phyloP scores from a whole-genome alignment of 1,140 invertebrate species.

The Centruroides sculpturatus region DNA sequence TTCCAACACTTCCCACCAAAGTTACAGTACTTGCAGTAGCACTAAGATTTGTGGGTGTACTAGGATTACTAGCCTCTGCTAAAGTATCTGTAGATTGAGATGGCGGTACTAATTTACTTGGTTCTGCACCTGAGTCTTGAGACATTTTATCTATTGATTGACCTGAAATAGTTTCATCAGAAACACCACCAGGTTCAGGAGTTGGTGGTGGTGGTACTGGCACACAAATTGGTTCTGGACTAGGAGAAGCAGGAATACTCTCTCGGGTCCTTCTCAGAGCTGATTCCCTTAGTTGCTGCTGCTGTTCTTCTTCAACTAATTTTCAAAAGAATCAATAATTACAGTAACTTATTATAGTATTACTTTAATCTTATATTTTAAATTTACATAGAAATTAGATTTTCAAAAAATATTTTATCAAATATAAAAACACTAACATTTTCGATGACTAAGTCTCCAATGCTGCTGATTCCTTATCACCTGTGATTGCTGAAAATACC shows the following conservation, averaged over 20 bases:
- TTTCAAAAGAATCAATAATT: not conserved
- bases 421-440: conserved; percentile 16
- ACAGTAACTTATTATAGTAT: not conserved
- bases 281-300: conserved; percentile 12
- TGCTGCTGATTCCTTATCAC: conserved; percentile 21
- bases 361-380: not conserved
- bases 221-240: conserved; percentile 13
- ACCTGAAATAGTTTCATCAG: not conserved
- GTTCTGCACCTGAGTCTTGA: not conserved
- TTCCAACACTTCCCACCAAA: conserved; percentile 36
- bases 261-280: conserved; percentile 13
- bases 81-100: conserved; percentile 42
- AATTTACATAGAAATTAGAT: not conserved
- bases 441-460: conserved; percentile 26
- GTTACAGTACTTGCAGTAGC: conserved; percentile 39
- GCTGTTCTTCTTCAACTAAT: conserved; percentile 18
- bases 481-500: conserved; percentile 15
- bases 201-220: conserved; percentile 20
- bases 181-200: conserved; percentile 13
- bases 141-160: too few relatives aligned
- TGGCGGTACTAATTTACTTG: conserved; percentile 32
- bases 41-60: conserved; percentile 53
- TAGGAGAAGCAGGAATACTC: conserved; percentile 10
- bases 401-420: not conserved
- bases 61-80: conserved; percentile 35